Percentiles rank a stretch among this genome's conserved stretches.
Evolutionary conservation across 2,888 invertebrate genomes (phyloP).

Genomic region (Agrochola lota): DNA sequence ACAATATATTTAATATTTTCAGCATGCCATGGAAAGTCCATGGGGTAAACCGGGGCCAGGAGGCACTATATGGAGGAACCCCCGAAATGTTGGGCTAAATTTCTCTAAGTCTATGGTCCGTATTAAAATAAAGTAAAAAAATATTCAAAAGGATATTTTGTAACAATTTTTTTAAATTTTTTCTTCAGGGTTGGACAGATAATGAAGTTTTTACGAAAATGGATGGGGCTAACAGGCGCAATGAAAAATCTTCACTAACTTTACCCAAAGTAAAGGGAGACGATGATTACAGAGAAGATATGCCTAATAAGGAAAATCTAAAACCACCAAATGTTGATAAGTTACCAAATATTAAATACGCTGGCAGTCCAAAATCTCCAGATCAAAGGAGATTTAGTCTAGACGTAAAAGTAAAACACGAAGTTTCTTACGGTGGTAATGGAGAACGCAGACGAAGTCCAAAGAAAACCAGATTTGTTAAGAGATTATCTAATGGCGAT

Average conservation of each 20-base stretch:
- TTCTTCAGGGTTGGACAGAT: slow-evolving; percentile 86
- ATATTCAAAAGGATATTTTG: not conserved
- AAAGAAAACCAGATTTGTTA: slow-evolving; percentile 81
- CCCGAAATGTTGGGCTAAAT: slow-evolving; percentile 92
- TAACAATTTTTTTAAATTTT: not conserved
- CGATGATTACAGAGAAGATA: slow-evolving; percentile 77
- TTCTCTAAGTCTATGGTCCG: slow-evolving; percentile 95
- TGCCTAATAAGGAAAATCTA: slow-evolving; percentile 75
- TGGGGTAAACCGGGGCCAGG: slow-evolving; percentile 94
- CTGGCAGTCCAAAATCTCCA: slow-evolving; percentile 64
- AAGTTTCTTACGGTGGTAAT: slow-evolving; percentile 55
- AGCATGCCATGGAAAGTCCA: slow-evolving; percentile 88
- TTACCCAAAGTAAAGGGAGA: slow-evolving; percentile 89
- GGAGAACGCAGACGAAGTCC: slow-evolving; percentile 72
- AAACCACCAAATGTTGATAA: slow-evolving; percentile 76
- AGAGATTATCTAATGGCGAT: slow-evolving; percentile 81
- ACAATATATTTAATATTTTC: slow-evolving; percentile 65
- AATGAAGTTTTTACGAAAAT: slow-evolving; percentile 84
- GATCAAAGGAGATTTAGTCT: slow-evolving; percentile 64
- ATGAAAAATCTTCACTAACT: slow-evolving; percentile 86
- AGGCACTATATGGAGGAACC: slow-evolving; percentile 94
- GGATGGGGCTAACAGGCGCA: slow-evolving; percentile 76
- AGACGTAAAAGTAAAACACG: slow-evolving; percentile 64
- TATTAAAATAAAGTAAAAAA: slow-evolving; percentile 23
- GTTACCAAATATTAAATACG: slow-evolving; percentile 80